Base-by-base conservation (phyloP, 2,797 vertebrate species). In the Hypotaenidia okinawae region DNA sequence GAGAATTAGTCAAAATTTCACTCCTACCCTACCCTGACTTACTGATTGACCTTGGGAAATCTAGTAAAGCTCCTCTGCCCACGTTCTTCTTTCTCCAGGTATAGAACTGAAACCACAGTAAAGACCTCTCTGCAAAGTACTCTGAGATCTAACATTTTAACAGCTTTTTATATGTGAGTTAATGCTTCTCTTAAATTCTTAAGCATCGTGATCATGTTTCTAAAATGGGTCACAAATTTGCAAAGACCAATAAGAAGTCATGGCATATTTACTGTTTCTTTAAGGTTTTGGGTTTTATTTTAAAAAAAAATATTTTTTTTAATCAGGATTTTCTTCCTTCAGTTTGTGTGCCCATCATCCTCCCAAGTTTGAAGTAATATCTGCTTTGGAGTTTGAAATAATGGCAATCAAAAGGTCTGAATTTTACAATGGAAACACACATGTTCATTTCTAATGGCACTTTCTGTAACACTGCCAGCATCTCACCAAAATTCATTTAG, bases 401-500 rank as follows among this genome's bases (percentile, higher is more conserved):
- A 51, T 3, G 15, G 27, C 25, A 70, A 69, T 33, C 18, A 25
- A 54, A 58, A 43, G 13, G 11, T 33, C 21, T 16, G 27, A 61
- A 49, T 58, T 75, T 78, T 62, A 67, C n/a, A 55, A 28, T 0
- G 2, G 28, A 82, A 68, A 76, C 13, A 45, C 7, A 66, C 12
- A 45, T 16, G 24, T 19, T 72, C 15, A 85, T 43, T 85, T 91
- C 37, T 47, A 62, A 13, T 9, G 66, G 18, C 9, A 47, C 30
- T 88, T 90, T 91, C 66, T 4, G 7, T 35, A 84, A 39, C 32
- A 69, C 61, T 95, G 54, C 84, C 33, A 87, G 93, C 90, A 76
- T 45, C 15, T 57, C 35, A 82, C 55, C 64, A 41, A 63, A 77
- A 80, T 45, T 64, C 6, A 54, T 39, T 32, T 59, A 6, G 5